Evolutionary conservation across 1,140 invertebrate genomes (phyloP).

Genomic region (Leptopilina boulardi): DNA sequence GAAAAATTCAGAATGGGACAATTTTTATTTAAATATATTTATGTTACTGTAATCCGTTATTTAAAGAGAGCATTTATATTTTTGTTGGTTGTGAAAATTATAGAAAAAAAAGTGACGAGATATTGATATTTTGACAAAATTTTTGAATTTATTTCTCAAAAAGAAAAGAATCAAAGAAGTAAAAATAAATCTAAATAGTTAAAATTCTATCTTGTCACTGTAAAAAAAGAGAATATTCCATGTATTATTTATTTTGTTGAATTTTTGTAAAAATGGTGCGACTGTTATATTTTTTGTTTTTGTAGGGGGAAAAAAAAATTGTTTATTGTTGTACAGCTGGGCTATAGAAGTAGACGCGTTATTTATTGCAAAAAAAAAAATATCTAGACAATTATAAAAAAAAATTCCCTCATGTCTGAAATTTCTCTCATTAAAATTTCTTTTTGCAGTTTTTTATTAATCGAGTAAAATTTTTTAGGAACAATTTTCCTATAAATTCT

Average conservation of each 20-base stretch:
- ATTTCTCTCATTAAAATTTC: not conserved
- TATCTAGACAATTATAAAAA: not conserved
- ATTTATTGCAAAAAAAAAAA: not conserved
- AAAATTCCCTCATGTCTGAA: not conserved
- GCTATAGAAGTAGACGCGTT: not conserved
- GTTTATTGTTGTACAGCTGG: slow-evolving; percentile 15
- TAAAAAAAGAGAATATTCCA: not conserved
- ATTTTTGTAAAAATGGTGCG: slow-evolving; percentile 5
- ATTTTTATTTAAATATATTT: no score
- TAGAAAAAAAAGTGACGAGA: no score
- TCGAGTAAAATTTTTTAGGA: not conserved
- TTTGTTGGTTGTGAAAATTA: no score
- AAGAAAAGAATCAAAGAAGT: no score
- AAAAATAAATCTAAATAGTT: no score
- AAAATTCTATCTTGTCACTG: no score
- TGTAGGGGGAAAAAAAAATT: not conserved
- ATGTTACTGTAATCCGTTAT: not conserved
- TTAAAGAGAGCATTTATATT: not conserved
- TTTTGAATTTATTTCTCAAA: no score
- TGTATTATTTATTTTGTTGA: not conserved
- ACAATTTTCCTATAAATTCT: not conserved
- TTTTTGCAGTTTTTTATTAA: not conserved
- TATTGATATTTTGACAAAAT: no score
- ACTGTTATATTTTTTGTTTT: not conserved
- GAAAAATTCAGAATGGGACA: no score